Conservation (phyloP, 2,113 vertebrate genomes). For the Solea senegalensis region DNA sequence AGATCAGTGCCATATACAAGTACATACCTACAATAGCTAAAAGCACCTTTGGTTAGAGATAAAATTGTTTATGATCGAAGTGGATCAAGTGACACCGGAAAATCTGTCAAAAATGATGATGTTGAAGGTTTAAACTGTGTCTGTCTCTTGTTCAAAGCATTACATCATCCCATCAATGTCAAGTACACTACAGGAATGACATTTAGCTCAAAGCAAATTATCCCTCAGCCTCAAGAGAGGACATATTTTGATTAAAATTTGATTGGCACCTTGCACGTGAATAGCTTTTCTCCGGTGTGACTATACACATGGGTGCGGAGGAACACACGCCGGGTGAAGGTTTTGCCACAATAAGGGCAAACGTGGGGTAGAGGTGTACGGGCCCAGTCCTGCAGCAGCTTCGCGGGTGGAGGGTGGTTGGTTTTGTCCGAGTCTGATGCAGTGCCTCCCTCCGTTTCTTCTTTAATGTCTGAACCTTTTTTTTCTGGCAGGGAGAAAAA, state of each 20-base stretch:
- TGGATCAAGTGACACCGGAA: slow-evolving; percentile 13
- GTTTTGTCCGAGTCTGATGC: slow-evolving; percentile 46
- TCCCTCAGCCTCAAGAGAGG: slow-evolving; percentile 5
- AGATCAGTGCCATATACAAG: slow-evolving; percentile 3
- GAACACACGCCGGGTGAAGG: slow-evolving; percentile 90
- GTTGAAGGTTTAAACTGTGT: slow-evolving; percentile 10
- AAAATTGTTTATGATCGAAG: neutral
- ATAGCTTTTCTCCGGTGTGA: slow-evolving; percentile 90
- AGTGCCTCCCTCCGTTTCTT: slow-evolving; percentile 43
- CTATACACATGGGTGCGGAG: slow-evolving; percentile 91
- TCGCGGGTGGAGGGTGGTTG: slow-evolving; percentile 79
- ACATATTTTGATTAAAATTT: slow-evolving; percentile 16
- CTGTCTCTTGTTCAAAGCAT: slow-evolving; percentile 47
- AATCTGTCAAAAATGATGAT: slow-evolving; percentile 50
- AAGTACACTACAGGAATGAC: slow-evolving; percentile 27
- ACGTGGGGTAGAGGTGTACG: slow-evolving; percentile 85
- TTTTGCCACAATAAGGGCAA: slow-evolving; percentile 90
- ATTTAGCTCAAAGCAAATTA: slow-evolving; percentile 44
- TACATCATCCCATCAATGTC: slow-evolving; percentile 54
- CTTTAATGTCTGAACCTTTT: slow-evolving; percentile 46
- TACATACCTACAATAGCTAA: neutral
- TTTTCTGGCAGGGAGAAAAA: slow-evolving; percentile 42
- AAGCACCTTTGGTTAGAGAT: neutral
- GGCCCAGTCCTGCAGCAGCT: slow-evolving; percentile 82
- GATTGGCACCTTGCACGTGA: slow-evolving; percentile 82